Base-by-base conservation (phyloP, 2,797 vertebrate genomes). In the Cygnus olor region DNA sequence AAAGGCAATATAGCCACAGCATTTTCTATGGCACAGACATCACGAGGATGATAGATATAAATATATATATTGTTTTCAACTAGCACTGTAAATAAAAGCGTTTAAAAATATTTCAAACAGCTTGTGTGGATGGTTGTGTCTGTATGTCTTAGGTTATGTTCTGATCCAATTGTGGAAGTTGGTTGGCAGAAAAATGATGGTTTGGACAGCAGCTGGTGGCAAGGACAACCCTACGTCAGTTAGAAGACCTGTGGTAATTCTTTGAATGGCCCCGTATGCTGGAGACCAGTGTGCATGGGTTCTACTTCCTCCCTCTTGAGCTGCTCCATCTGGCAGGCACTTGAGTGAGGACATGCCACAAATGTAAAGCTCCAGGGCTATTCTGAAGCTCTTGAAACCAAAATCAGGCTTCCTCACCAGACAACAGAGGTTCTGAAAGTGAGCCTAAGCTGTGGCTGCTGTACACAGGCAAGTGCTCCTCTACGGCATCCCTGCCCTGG, bases 41-140 rank as follows among this genome's bases (percentile, higher is more conserved):
- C 96, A 97, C 49, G 54, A 97, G 96, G 95, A 95, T 94, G 85
- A 97, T 92, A 94, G 90, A 97, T 97, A 97, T 96, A 97, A 97
- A 97, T 97, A 97, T 97, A 97, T 97, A 97, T 97, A 97, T 97
- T 96, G 97, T 97, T 97, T 96, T 96, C 95, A 96, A 96, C 91
- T 96, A 96, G 96, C 96, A 97, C 96, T 97, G 97, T 97, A 97
- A 97, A 97, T 97, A 97, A 97, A 97, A 96, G 88, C 57, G 42
- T 97, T 97, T 97, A 96, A 97, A 97, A 97, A 95, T 72, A 90
- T 94, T 94, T 96, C 88, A 76, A 13, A 84, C 3, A 1, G 8
- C 60, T 56, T 9, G 24, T 18, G 49, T 80, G 44, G 34, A 9
- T 1, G 9, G n/a, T 88, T 38, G n/a, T 53, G 47, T 63, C 18